These are phyloP conservation scores for Smutsia temminckii DNA, from an alignment of 2,797 vertebrate genomes.

Conservation along the genomic window DNA sequence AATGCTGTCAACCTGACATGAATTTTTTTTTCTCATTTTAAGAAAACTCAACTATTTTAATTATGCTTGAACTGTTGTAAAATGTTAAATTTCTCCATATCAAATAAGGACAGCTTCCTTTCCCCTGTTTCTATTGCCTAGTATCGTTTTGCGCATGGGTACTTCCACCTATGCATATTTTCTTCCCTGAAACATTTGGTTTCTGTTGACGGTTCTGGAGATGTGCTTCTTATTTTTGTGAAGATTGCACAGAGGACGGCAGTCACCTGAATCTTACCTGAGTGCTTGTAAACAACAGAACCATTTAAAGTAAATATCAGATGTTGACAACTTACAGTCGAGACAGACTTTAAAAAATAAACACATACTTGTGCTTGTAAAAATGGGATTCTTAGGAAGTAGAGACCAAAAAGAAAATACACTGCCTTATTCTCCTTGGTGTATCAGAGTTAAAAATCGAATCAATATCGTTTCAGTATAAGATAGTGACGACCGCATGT, in stretches of 20 bases:
- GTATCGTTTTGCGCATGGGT: not conserved
- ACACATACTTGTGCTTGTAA: not conserved
- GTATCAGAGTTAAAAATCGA: constrained; percentile 86
- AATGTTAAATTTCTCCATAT: not conserved
- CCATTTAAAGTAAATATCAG: not conserved
- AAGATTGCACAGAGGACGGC: not conserved
- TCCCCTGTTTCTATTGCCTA: not conserved
- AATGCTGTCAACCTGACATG: constrained; percentile 7
- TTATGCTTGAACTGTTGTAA: constrained; percentile 25
- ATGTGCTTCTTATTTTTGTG: not conserved
- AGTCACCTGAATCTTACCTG: not conserved
- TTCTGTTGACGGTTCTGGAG: not conserved
- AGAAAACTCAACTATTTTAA: constrained; percentile 43
- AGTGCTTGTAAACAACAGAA: not conserved
- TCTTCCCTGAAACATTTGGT: not conserved
- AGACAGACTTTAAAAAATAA: not conserved
- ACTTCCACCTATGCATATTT: not conserved
- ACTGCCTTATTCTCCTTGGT: constrained; percentile 79
- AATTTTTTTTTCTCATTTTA: constrained; percentile 1
- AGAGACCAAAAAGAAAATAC: constrained; percentile 45
- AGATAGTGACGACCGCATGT: constrained; percentile 85
- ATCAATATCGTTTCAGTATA: constrained; percentile 87
- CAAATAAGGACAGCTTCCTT: not conserved
- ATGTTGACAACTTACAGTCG: not conserved
- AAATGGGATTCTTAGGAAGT: constrained; percentile 67